Base-by-base conservation (phyloP, 2,888 invertebrate species). In the Dyspetes luteomarginatus region DNA sequence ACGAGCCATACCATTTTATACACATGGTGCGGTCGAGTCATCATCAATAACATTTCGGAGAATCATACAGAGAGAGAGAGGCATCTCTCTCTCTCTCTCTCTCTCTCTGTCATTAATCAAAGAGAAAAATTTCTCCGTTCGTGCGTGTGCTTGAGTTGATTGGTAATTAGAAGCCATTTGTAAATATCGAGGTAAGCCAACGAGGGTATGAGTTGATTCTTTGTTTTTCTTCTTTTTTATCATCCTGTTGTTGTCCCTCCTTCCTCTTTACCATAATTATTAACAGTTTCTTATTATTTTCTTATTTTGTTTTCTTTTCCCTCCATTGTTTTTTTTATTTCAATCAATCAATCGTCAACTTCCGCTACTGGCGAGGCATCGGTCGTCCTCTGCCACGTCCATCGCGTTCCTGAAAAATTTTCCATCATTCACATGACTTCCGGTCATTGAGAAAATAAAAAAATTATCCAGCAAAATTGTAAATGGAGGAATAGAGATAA, bases 321-420 rank as follows among this genome's bases (percentile, higher is more conserved):
- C 82, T 79, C 78, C 82, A 82, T 82, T 83, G 69, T 77, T 83
- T 82, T 84, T 22, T 41, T 67, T 64, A 56, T 83, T 82, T 82
- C 85, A 85, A 64, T 79, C 83, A 80, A 84, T 81, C n/a, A 60
- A 41, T 80, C 72, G 82, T 84, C 85, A 84, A 79, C 86, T 86
- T 84, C 82, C 86, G 91, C 91, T 92, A 92, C 91, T 92, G 91
- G 82, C 91, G 91, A 62, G 90, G 85, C 48, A 24, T 89, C 87
- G 24, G 91, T 81, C 92, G 90, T 78, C 92, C 90, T 85, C 90
- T 88, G 80, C 91, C 89, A 45, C 92, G 89, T 81, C 89, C 89
- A 78, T 91, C 90, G 64, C 90, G 88, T 36, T 91, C 91, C 89
- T 90, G 77, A 68, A 85, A 80, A n/a, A 24, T 41, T 24, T 36